Evolutionary conservation across 2,888 invertebrate species (phyloP).

Genomic region (Drosophila cognata): DNA sequence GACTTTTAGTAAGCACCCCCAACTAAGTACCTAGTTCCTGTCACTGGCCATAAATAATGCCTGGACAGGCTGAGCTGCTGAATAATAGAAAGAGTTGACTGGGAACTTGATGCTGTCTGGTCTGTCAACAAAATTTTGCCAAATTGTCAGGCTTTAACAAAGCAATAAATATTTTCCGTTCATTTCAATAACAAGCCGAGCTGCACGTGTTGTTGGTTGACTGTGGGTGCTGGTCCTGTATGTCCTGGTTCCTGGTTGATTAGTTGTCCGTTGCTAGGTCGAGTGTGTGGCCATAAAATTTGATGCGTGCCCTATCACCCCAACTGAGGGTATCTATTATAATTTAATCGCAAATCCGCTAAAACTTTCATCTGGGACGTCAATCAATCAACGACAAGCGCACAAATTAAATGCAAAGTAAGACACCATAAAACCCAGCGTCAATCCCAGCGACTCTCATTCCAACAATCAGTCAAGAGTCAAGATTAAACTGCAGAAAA

Average conservation of each 20-base stretch:
- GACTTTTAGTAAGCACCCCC: constrained; percentile 19
- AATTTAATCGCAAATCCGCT: constrained; percentile 73
- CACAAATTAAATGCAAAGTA: constrained; percentile 74
- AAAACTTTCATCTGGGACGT: constrained; percentile 72
- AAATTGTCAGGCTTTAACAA: constrained; percentile 55
- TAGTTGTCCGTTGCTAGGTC: constrained; percentile 2
- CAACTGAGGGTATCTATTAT: constrained; percentile 64
- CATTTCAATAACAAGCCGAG: constrained; percentile 65
- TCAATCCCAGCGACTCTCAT: constrained; percentile 28
- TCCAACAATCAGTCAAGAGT: constrained; percentile 67
- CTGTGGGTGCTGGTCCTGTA: not conserved
- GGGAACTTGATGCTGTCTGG: constrained; percentile 17
- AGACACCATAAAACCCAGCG: constrained; percentile 56
- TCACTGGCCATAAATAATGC: constrained; percentile 65
- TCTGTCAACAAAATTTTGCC: constrained; percentile 33
- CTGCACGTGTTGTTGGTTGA: constrained; percentile 39
- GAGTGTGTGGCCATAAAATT: constrained; percentile 67
- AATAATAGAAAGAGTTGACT: constrained; percentile 56
- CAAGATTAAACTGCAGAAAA: constrained; percentile 13
- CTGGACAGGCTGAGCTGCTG: constrained; percentile 45
- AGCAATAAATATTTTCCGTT: constrained; percentile 74
- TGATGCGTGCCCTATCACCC: constrained; percentile 71
- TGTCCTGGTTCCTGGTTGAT: constrained; percentile 7
- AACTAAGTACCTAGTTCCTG: constrained; percentile 38
- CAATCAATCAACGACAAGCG: constrained; percentile 76